A percentile compares a stretch with the other conserved stretches of the same genome.
Conservation (phyloP, 2,113 vertebrate genomes). For the Equus przewalskii region DNA sequence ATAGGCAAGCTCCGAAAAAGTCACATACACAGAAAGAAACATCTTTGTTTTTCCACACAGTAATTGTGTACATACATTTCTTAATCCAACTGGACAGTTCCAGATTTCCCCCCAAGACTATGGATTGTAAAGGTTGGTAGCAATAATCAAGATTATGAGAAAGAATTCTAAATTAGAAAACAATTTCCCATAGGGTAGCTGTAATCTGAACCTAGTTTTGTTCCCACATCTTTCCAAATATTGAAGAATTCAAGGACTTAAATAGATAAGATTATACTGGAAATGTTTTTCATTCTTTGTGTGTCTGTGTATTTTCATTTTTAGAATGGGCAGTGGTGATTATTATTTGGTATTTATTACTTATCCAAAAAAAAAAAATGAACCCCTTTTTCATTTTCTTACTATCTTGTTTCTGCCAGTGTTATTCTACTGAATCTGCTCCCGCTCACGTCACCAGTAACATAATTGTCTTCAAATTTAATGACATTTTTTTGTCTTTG, state of each 20-base stretch:
- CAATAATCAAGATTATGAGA: background rate
- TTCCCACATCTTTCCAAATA: conserved; percentile 10
- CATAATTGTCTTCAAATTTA: background rate
- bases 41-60: background rate
- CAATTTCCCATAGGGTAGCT: background rate
- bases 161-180: conserved; percentile 21
- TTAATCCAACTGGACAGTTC: background rate
- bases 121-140: background rate
- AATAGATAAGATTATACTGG: background rate
- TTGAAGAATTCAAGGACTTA: background rate
- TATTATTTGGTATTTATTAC: background rate
- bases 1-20: background rate
- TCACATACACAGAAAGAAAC: background rate
- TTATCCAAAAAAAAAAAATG: background rate
- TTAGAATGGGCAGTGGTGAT: background rate
- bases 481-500: background rate
- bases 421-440: background rate
- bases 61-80: background rate
- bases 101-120: background rate
- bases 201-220: background rate
- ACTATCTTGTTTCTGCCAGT: background rate
- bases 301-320: background rate
- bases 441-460: background rate
- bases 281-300: background rate
- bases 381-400: conserved; percentile 10